Evolutionary conservation across 2,888 invertebrate genomes (phyloP), one percentile per base, ranked within the genome.

Genomic region (Notocelia uddmanniana): DNA sequence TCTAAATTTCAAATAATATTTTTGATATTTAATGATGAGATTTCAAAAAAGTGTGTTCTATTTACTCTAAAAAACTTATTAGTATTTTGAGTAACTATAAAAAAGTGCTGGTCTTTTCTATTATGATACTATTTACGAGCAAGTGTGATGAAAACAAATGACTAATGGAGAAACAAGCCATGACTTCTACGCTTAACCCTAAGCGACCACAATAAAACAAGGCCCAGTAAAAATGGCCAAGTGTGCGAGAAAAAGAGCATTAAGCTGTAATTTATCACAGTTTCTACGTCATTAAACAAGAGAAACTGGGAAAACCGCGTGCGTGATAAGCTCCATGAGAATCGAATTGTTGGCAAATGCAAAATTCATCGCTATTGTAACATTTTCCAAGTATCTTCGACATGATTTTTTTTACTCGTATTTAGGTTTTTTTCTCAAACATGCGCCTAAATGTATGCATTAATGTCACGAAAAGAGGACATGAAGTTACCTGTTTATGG

Each of bases 221-320:
- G 79, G 79, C 80, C 81, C 85, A 82, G 83, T 84, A 83, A 81
- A 82, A 83, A 83, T 85, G 85, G 85, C 85, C 83, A 81, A 79
- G 80, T 78, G 78, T 81, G 83, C 84, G 84, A 88, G 83, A 87
- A 89, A 92, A 91, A 90, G 87, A 82, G 84, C 89, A 90, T 92
- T 90, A 92, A 84, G 85, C 83, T 81, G 85, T 89, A 89, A 91
- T 92, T 91, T 92, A 93, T 93, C 92, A 90, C 89, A 85, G 87
- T 91, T 92, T 92, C 89, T 86, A 83, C 84, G 83, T 89, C 92
- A 92, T 92, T 93, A 86, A 92, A 91, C 88, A 88, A 80, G 85
- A 84, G 88, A 86, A n/a, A 86, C 86, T 86, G 88, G 87, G 89
- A 90, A 90, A 91, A 90, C 86, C 85, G 81, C 85, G 87, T 85